A percentile compares a stretch with the other conserved stretches of the same genome.
phyloP scores from a whole-genome alignment of 2,797 vertebrate genomes.

The Danio albolineatus region DNA sequence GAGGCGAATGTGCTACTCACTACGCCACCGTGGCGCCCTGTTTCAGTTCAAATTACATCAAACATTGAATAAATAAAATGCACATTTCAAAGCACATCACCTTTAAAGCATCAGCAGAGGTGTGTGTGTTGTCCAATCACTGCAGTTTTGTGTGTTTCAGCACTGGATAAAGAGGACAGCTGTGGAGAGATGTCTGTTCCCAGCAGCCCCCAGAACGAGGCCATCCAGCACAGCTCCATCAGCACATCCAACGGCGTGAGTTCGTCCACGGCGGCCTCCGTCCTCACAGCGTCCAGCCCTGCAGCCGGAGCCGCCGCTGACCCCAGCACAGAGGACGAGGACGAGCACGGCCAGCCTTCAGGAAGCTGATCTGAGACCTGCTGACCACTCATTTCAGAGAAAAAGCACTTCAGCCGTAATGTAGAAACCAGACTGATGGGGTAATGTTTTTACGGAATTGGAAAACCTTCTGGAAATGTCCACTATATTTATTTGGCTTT shows the following conservation, averaged over 20 bases:
- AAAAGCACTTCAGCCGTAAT: constrained; percentile 75
- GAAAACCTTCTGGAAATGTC: constrained; percentile 65
- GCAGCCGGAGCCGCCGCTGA: constrained; percentile 76
- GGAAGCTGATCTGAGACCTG: constrained; percentile 87
- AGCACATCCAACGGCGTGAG: constrained; percentile 97
- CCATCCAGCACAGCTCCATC: constrained; percentile 98
- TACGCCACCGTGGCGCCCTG: no score
- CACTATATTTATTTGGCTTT: constrained; percentile 82
- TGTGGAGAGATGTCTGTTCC: constrained; percentile 95
- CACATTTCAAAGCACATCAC: no score
- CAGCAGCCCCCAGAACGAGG: constrained; percentile 92
- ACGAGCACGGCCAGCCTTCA: constrained; percentile 84
- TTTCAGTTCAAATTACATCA: no score
- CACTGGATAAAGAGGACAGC: constrained; percentile 93
- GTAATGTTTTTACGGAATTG: constrained; percentile 52
- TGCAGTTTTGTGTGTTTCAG: constrained; percentile 66
- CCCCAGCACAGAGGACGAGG: constrained; percentile 92
- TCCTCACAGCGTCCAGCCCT: constrained; percentile 79
- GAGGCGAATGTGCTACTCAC: no score
- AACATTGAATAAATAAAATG: no score
- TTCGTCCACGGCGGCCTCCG: constrained; percentile 84
- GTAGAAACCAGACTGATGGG: constrained; percentile 51
- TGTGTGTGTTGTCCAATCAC: not conserved
- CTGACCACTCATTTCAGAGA: constrained; percentile 57
- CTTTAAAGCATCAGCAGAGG: no score